A percentile compares a stretch with the other conserved stretches of the same genome.
phyloP scores from a whole-genome alignment of 2,888 invertebrate species.

The Melanchra persicariae region DNA sequence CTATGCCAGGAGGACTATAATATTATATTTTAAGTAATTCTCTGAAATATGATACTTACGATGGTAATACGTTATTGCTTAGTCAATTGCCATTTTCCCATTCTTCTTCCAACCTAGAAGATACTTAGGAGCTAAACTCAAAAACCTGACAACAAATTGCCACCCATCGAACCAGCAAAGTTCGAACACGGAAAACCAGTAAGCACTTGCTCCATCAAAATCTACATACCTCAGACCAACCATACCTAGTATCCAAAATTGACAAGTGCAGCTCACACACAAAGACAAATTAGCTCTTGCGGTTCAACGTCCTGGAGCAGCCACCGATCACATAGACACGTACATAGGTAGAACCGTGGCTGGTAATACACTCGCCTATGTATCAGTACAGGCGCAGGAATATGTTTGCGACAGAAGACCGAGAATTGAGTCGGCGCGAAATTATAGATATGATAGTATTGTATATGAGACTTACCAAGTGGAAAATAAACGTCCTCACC shows the following conservation, averaged over 20 bases:
- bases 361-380: constrained; percentile 53
- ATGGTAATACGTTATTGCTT: background rate
- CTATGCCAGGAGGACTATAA: background rate
- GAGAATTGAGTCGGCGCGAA: background rate
- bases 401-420: constrained; percentile 28
- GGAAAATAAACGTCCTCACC: too few relatives aligned
- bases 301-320: constrained; percentile 56
- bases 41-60: background rate
- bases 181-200: background rate
- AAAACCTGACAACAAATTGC: background rate
- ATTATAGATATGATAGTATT: too few relatives aligned
- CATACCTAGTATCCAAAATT: constrained; percentile 29
- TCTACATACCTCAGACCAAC: background rate
- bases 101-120: background rate
- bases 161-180: background rate
- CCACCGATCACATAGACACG: constrained; percentile 27
- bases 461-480: too few relatives aligned
- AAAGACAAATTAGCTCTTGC: constrained; percentile 60
- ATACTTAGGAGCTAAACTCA: background rate
- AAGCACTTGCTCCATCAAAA: background rate
- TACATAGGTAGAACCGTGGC: constrained; percentile 32
- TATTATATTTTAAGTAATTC: background rate
- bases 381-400: constrained; percentile 26
- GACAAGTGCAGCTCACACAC: constrained; percentile 36
- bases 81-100: background rate